phyloP scores from a whole-genome alignment of 2,888 invertebrate species.

The Microctonus aethiopoides region DNA sequence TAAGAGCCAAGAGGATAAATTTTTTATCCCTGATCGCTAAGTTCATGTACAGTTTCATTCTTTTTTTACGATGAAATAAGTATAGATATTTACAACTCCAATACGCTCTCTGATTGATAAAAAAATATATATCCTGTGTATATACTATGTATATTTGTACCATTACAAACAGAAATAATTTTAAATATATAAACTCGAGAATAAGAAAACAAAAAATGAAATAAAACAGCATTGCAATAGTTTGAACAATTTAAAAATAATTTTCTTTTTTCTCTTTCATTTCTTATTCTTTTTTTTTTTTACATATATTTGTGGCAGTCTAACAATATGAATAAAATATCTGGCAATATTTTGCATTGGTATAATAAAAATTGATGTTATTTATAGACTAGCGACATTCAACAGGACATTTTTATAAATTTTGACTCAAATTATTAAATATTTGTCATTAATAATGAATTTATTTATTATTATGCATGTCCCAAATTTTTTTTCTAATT shows the following conservation, averaged over 20 bases:
- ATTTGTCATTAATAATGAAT: background rate
- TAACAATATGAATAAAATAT: background rate
- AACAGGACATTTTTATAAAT: background rate
- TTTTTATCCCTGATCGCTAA: background rate
- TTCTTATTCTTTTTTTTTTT: background rate
- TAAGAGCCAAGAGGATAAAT: background rate
- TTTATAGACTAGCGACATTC: background rate
- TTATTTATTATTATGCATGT: background rate
- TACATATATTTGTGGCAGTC: background rate
- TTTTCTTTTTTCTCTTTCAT: background rate
- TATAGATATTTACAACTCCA: constrained; percentile 14
- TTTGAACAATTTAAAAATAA: background rate
- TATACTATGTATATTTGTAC: constrained; percentile 32
- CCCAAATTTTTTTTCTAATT: background rate
- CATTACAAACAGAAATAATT: constrained; percentile 24
- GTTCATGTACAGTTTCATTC: constrained; percentile 18
- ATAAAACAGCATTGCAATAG: constrained; percentile 5
- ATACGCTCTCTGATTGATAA: constrained; percentile 16
- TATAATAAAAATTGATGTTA: background rate
- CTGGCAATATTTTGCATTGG: background rate
- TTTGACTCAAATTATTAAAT: background rate
- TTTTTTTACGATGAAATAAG: constrained; percentile 20
- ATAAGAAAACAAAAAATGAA: constrained; percentile 16
- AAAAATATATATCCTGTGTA: constrained; percentile 32
- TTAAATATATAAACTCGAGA: constrained; percentile 4